A percentile compares a stretch with the other conserved stretches of the same genome.
These are phyloP conservation scores for Temnopleurus reevesii DNA, from an alignment of 53 echinoderm and acorn worm species.

Conservation along the genomic window DNA sequence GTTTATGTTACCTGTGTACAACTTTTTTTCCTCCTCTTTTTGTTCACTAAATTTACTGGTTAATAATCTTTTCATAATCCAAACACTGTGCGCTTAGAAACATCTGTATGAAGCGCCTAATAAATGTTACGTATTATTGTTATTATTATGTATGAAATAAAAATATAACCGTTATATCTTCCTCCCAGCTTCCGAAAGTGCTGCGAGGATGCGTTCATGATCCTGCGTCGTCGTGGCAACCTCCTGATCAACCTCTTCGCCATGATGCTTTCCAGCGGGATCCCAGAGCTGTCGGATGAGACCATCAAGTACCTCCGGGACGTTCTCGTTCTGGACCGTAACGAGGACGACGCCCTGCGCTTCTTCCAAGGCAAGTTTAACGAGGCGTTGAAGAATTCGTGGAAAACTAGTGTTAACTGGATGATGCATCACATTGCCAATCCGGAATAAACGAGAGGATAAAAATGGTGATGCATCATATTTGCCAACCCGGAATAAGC, in stretches of 20 bases:
- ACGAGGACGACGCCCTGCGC: conserved; percentile 81
- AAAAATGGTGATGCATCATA: too few species aligned
- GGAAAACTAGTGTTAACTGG: conserved; percentile 97
- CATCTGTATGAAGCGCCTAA: too few species aligned
- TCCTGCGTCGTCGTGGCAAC: conserved; percentile 87
- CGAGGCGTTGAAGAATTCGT: conserved; percentile 94
- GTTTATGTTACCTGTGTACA: too few species aligned
- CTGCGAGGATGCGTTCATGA: conserved; percentile 89
- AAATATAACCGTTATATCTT: too few species aligned
- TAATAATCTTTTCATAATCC: too few species aligned
- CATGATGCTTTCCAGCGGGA: conserved; percentile 97
- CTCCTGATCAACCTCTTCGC: conserved; percentile 97
- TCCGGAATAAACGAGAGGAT: not conserved
- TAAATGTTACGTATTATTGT: too few species aligned
- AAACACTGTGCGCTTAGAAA: too few species aligned
- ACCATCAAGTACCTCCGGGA: conserved; percentile 90
- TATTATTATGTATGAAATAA: too few species aligned
- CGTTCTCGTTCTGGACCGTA: conserved; percentile 79
- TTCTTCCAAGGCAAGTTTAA: conserved; percentile 92
- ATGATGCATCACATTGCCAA: conserved; percentile 82
- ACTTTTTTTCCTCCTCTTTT: too few species aligned
- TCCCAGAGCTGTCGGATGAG: conserved; percentile 91
- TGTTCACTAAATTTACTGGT: too few species aligned
- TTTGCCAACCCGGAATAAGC: too few species aligned
- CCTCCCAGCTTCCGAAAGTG: conserved; percentile 73